Evolutionary conservation across 2,113 vertebrate genomes (phyloP), one percentile per base, ranked within the genome.

Genomic region (Callopanchax toddi): DNA sequence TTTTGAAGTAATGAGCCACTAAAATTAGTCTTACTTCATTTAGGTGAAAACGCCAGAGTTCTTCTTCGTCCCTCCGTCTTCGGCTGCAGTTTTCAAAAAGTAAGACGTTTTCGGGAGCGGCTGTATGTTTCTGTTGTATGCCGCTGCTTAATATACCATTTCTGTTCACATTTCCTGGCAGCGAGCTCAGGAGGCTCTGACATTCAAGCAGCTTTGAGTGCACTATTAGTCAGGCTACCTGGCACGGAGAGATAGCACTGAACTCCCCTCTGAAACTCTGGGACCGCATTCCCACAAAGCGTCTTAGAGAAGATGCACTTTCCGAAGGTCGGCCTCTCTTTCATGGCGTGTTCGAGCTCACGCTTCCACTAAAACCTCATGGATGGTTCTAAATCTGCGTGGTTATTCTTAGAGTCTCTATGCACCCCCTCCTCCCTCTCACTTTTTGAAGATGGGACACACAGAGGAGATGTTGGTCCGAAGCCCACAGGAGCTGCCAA

Each of bases 201-300:
- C 86, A 85, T 90, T 89, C 82, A 76, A 68, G 75, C 69, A 71
- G 82, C 83, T 90, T 81, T 84, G 70, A 85, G 78, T 57, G 62
- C 63, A 61, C 65, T 85, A 87, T 89, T 90, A 90, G 83, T 87
- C 83, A 85, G 76, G 87, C 78, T 82, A 89, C 84, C 89, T 90
- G 87, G 67, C 36, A 16, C 66, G 23, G 71, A 48, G 88, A 88
- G 88, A 90, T 90, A 90, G 82, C 75, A 50, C 76, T 74, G 82
- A 82, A 86, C 78, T 74, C 76, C 65, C 56, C 73, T 79, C 76
- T 79, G 81, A 83, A 79, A 80, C 43, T 26, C 70, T 0, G 36
- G 13, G 84, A 81, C 46, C 13, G 17, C 13, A 32, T 29, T 68
- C 76, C 77, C 67, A 69, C 82, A 78, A 80, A 83, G 82, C 72